Conservation (phyloP, 2,888 invertebrate species). For the Stegana nigrithorax region DNA sequence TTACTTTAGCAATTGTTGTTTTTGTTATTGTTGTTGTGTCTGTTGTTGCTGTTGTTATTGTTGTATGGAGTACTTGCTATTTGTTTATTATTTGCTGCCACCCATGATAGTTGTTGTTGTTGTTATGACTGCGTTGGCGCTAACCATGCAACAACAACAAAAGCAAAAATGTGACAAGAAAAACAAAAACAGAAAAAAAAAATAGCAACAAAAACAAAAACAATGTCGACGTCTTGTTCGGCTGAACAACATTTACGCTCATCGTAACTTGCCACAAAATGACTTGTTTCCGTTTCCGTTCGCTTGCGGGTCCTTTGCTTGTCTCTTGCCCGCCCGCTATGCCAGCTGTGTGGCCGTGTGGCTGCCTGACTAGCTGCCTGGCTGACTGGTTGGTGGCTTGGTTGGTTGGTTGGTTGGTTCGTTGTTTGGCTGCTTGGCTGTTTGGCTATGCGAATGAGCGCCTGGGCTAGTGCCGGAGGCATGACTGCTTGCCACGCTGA, state of each 20-base stretch:
- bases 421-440: neutral
- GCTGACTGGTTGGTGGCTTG: too few species aligned
- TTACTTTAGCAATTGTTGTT: too few species aligned
- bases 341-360: too few species aligned
- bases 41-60: constrained; percentile 18
- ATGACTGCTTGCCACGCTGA: constrained; percentile 41
- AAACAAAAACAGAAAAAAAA: too few species aligned
- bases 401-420: neutral
- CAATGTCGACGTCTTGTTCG: neutral
- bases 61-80: too few species aligned
- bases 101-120: constrained; percentile 32
- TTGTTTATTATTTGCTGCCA: neutral
- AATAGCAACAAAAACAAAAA: too few species aligned
- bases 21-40: neutral
- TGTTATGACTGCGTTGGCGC: neutral
- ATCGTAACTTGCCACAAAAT: constrained; percentile 63
- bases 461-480: neutral
- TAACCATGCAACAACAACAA: too few species aligned
- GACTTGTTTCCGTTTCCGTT: constrained; percentile 65
- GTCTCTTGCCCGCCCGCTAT: too few species aligned
- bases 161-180: too few species aligned
- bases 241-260: constrained; percentile 4
- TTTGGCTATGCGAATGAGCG: neutral
- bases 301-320: neutral
- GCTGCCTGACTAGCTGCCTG: too few species aligned